A percentile compares a stretch with the other conserved stretches of the same genome.
Conservation (phyloP, 2,797 vertebrate genomes). For the Gephyroberyx darwinii region DNA sequence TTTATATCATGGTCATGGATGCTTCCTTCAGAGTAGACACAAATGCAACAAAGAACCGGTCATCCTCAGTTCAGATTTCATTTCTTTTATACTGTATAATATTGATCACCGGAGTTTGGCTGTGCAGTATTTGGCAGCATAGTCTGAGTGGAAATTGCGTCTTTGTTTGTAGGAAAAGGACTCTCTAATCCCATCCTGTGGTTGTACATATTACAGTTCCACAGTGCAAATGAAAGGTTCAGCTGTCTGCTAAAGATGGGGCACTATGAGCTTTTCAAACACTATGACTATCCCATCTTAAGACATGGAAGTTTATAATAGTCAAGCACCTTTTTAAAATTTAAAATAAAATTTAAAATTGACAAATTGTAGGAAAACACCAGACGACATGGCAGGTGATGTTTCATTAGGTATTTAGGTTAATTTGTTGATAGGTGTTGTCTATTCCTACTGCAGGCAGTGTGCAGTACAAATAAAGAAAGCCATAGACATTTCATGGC, state of each 20-base stretch:
- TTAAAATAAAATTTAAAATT: too few relatives aligned
- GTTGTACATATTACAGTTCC: slow-evolving; percentile 31
- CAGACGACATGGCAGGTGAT: slow-evolving; percentile 2
- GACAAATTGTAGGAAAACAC: not conserved
- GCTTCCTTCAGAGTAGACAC: slow-evolving; percentile 6
- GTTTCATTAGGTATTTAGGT: not conserved
- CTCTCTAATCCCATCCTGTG: not conserved
- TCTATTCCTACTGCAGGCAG: slow-evolving; percentile 2
- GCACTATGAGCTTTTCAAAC: too few relatives aligned
- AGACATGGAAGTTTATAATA: not conserved
- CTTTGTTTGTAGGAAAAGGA: not conserved
- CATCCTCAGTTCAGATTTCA: slow-evolving; percentile 16
- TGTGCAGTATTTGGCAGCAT: slow-evolving; percentile 5
- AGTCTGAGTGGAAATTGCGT: not conserved
- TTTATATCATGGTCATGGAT: not conserved
- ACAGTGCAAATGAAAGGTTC: slow-evolving; percentile 21
- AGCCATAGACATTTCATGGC: slow-evolving; percentile 12
- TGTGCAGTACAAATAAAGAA: not conserved
- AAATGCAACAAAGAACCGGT: slow-evolving; percentile 1
- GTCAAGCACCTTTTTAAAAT: too few relatives aligned
- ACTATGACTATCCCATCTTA: slow-evolving; percentile 6
- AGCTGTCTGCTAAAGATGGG: too few relatives aligned
- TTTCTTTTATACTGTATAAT: slow-evolving; percentile 15
- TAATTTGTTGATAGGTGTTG: not conserved
- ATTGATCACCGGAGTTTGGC: not conserved